phyloP scores from a whole-genome alignment of 1,140 invertebrate genomes.

The Psix sp. region DNA sequence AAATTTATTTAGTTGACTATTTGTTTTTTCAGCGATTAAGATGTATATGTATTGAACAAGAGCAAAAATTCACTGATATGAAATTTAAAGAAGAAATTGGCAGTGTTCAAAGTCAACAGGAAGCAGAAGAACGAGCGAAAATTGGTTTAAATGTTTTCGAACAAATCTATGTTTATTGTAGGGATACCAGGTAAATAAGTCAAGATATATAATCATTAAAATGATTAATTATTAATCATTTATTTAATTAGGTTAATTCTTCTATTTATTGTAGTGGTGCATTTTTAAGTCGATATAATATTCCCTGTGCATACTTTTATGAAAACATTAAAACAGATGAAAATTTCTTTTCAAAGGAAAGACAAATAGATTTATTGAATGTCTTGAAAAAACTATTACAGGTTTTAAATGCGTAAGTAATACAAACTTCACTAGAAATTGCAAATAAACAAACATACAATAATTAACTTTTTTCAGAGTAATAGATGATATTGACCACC shows the following conservation, averaged over 20 bases:
- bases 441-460: conserved; percentile 60
- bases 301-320: conserved; percentile 54
- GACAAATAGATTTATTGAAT: conserved; percentile 58
- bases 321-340: conserved; percentile 46
- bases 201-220: no score
- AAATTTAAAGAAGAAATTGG: conserved; percentile 21
- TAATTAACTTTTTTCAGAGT: conserved; percentile 33
- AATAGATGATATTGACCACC: conserved; percentile 50
- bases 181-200: conserved; percentile 54
- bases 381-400: conserved; percentile 64
- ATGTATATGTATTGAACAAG: conserved; percentile 4
- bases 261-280: conserved; percentile 10
- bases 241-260: conserved; percentile 6
- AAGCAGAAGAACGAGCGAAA: conserved; percentile 6
- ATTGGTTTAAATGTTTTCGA: conserved; percentile 17
- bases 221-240: no score
- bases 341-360: conserved; percentile 30
- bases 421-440: conserved; percentile 55
- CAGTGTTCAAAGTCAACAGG: background rate
- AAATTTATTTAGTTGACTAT: background rate
- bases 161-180: conserved; percentile 19
- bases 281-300: background rate
- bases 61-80: conserved; percentile 1
- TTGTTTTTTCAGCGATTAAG: conserved; percentile 12
- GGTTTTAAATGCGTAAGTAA: no score